These are phyloP conservation scores for Leucozona laternaria DNA, from an alignment of 2,888 invertebrate species.

Conservation along the genomic window DNA sequence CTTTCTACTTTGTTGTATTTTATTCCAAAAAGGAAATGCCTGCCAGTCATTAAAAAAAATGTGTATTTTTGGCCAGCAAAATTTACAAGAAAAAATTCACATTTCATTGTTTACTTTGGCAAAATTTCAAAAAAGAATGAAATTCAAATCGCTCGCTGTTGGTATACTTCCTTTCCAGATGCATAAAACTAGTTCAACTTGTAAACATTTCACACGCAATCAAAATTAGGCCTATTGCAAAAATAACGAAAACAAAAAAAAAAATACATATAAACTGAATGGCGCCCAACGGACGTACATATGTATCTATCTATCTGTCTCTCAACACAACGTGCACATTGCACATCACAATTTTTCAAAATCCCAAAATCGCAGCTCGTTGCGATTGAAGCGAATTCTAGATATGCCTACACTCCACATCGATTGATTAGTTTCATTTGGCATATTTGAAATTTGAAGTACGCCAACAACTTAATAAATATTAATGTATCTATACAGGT, in stretches of 20 bases:
- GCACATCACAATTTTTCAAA: constrained; percentile 9
- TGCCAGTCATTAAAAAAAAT: constrained; percentile 6
- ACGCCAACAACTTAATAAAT: no score
- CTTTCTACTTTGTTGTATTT: not conserved
- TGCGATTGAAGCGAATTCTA: constrained; percentile 8
- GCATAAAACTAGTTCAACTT: constrained; percentile 49
- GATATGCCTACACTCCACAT: not conserved
- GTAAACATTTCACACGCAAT: constrained; percentile 59
- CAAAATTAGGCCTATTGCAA: constrained; percentile 42
- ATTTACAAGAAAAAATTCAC: constrained; percentile 5
- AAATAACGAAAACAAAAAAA: not conserved
- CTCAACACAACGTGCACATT: not conserved
- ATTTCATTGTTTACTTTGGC: constrained; percentile 48
- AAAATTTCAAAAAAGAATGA: constrained; percentile 18
- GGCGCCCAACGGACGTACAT: constrained; percentile 39
- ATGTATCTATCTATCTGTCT: not conserved
- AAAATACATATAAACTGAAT: not conserved
- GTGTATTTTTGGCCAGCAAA: not conserved
- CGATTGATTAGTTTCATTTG: no score
- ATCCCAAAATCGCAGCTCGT: constrained; percentile 29
- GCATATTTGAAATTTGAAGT: no score
- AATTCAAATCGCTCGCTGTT: not conserved
- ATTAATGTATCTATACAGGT: no score
- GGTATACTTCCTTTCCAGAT: constrained; percentile 39
- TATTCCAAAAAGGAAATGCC: not conserved